Evolutionary conservation across 2,888 invertebrate genomes (phyloP).

Genomic region (Mesochorus sp.): DNA sequence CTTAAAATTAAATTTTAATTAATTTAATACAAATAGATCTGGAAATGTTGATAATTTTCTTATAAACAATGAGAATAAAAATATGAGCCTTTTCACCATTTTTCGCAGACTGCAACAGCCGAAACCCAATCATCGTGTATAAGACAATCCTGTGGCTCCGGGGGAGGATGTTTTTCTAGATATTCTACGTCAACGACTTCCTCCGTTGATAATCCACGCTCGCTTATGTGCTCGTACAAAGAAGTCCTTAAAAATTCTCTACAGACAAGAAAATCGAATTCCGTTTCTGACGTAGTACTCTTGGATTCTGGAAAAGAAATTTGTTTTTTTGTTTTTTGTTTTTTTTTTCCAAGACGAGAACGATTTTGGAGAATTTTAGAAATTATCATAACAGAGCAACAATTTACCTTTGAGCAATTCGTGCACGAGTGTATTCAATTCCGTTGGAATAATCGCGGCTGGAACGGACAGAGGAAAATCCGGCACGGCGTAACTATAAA

Average conservation of each 20-base stretch:
- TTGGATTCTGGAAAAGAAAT: slow-evolving; percentile 72
- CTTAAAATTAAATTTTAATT: slow-evolving; percentile 49
- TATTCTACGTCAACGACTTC: slow-evolving; percentile 95
- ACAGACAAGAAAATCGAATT: slow-evolving; percentile 94
- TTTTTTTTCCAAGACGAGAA: too few relatives aligned
- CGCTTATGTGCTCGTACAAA: slow-evolving; percentile 89
- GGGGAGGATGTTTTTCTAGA: slow-evolving; percentile 94
- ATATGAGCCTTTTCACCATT: slow-evolving; percentile 88
- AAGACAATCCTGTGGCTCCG: slow-evolving; percentile 95
- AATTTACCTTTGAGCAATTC: slow-evolving; percentile 87
- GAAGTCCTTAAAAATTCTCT: slow-evolving; percentile 91
- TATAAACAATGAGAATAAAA: too few relatives aligned
- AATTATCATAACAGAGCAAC: too few relatives aligned
- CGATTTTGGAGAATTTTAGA: too few relatives aligned
- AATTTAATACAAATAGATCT: too few relatives aligned
- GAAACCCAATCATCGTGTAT: slow-evolving; percentile 99
- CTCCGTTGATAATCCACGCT: slow-evolving; percentile 91
- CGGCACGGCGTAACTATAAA: slow-evolving; percentile 91
- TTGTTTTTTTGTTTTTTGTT: slow-evolving; percentile 16
- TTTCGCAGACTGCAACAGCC: slow-evolving; percentile 88
- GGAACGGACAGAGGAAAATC: slow-evolving; percentile 93
- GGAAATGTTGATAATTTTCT: too few relatives aligned
- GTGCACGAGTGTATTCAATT: slow-evolving; percentile 91
- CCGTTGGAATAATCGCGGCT: slow-evolving; percentile 86
- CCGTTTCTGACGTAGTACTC: slow-evolving; percentile 81